Conservation (phyloP, 2,113 vertebrate species). For the Solenodon paradoxus region DNA sequence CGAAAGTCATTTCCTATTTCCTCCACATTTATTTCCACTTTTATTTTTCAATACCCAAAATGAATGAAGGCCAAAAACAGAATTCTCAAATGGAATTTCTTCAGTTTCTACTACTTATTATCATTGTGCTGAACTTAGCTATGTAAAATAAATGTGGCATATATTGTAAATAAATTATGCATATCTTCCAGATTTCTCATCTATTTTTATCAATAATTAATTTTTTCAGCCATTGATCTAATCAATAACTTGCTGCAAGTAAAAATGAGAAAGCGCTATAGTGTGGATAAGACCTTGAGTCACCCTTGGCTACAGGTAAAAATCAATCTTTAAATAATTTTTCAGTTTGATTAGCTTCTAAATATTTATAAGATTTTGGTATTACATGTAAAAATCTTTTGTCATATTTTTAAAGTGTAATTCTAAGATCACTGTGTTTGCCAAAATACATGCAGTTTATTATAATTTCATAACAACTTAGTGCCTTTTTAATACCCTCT, state of each 20-base stretch:
- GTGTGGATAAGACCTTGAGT: conserved; percentile 97
- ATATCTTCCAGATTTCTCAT: background rate
- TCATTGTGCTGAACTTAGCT: background rate
- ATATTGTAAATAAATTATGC: background rate
- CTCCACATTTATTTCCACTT: conserved; percentile 4
- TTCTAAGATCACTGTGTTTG: background rate
- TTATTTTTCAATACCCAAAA: background rate
- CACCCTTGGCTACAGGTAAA: conserved; percentile 98
- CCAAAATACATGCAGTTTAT: background rate
- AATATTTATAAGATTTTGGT: conserved; percentile 2
- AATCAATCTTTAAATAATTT: background rate
- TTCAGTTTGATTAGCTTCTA: background rate
- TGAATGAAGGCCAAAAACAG: background rate
- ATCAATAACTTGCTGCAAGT: conserved; percentile 99
- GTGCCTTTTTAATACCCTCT: background rate
- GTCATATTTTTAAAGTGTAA: background rate
- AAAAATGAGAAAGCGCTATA: conserved; percentile 98
- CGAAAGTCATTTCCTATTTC: no score
- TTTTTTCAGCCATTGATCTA: conserved; percentile 93
- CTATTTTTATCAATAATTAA: conserved; percentile 52
- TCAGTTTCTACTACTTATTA: background rate
- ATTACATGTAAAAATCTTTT: background rate
- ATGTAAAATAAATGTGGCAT: background rate
- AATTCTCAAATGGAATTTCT: background rate
- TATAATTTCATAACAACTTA: background rate